These are phyloP conservation scores for Tenthredo livida DNA, from an alignment of 2,888 invertebrate species.

Conservation along the genomic window DNA sequence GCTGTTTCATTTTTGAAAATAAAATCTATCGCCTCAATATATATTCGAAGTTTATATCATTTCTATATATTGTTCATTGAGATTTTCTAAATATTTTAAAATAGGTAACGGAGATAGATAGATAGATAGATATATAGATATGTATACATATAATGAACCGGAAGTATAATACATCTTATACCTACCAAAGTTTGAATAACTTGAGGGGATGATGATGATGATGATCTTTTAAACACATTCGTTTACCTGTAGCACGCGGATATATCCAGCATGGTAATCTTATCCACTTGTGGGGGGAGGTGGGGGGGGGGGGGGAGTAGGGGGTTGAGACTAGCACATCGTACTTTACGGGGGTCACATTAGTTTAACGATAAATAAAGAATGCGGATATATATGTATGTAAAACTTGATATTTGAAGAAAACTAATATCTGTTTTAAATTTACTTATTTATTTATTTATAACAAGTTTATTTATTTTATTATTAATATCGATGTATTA, in stretches of 20 bases:
- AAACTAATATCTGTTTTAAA: background rate
- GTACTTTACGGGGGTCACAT: background rate
- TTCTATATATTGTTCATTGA: background rate
- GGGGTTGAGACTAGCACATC: background rate
- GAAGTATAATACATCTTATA: background rate
- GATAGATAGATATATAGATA: too few species aligned
- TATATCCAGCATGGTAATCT: slow-evolving; percentile 75
- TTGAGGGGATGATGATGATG: slow-evolving; percentile 13
- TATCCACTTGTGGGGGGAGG: slow-evolving; percentile 55
- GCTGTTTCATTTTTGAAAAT: background rate
- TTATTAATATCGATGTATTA: background rate
- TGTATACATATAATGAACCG: too few species aligned
- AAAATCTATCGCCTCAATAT: background rate
- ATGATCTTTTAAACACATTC: slow-evolving; percentile 35
- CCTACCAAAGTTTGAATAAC: slow-evolving; percentile 38
- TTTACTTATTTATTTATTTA: background rate
- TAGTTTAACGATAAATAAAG: background rate
- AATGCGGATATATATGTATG: background rate
- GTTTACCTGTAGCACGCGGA: slow-evolving; percentile 73
- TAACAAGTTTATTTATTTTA: background rate
- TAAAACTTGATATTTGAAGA: background rate
- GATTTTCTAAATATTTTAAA: background rate
- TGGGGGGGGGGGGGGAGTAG: too few species aligned
- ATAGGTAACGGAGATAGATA: background rate
- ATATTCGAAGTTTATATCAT: background rate